A percentile compares a stretch with the other conserved stretches of the same genome.
These are phyloP conservation scores for Echinarachnius parma DNA, from an alignment of 53 echinoderm and acorn worm species.

Conservation along the genomic window DNA sequence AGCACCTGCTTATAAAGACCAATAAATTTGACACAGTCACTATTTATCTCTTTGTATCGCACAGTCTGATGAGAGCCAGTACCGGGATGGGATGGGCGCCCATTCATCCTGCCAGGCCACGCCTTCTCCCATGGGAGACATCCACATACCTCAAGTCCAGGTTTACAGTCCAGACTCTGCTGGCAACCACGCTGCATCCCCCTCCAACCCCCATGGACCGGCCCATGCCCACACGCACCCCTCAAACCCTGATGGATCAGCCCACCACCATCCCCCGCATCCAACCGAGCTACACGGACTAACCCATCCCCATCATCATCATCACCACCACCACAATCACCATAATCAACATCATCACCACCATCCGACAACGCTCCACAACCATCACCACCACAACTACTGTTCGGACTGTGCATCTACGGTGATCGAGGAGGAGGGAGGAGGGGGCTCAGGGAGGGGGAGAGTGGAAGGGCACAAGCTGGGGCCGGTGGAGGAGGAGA, in stretches of 20 bases:
- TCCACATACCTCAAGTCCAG: slow-evolving; percentile 69
- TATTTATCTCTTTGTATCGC: too few species aligned
- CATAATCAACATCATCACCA: too few species aligned
- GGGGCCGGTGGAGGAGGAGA: background rate
- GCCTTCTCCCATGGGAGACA: slow-evolving; percentile 48
- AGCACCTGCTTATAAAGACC: too few species aligned
- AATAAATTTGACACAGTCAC: too few species aligned
- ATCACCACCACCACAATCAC: too few species aligned
- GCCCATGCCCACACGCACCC: slow-evolving; percentile 4
- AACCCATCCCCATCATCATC: too few species aligned
- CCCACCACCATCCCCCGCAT: slow-evolving; percentile 20
- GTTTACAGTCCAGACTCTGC: slow-evolving; percentile 48
- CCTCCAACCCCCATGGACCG: background rate
- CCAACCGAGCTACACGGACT: too few species aligned
- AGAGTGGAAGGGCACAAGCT: slow-evolving; percentile 13
- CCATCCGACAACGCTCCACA: background rate
- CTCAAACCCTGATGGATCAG: slow-evolving; percentile 12
- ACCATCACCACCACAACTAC: background rate
- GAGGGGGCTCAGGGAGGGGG: slow-evolving; percentile 3
- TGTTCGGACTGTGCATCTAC: too few species aligned
- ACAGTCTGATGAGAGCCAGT: slow-evolving; percentile 87
- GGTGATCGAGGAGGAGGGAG: background rate
- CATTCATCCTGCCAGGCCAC: slow-evolving; percentile 31
- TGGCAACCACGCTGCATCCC: slow-evolving; percentile 14
- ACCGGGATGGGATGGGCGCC: slow-evolving; percentile 66